A percentile compares a stretch with the other conserved stretches of the same genome.
These are phyloP conservation scores for Crotalus helleri DNA, from an alignment of 2,113 vertebrate genomes.

Conservation along the genomic window DNA sequence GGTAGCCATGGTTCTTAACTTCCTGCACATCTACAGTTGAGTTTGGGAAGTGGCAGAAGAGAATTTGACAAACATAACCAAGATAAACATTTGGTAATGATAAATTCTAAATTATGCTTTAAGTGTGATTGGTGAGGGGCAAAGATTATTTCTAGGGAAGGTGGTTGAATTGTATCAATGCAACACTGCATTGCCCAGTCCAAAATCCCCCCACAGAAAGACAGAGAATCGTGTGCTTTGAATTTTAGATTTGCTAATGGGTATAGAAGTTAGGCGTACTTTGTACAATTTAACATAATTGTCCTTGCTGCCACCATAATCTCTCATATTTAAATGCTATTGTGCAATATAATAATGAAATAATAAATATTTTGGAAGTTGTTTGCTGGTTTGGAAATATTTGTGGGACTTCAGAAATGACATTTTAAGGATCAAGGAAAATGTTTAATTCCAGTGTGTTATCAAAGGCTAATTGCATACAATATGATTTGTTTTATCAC, in stretches of 20 bases:
- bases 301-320: background rate
- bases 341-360: constrained; percentile 32
- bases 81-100: background rate
- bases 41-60: background rate
- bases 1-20: background rate
- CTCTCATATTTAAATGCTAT: background rate
- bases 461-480: constrained; percentile 2
- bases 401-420: background rate
- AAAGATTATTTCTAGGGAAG: background rate
- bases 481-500: background rate
- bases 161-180: background rate
- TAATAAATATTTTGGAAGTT: constrained; percentile 16
- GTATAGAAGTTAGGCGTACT: background rate
- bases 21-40: background rate
- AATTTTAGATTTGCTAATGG: background rate
- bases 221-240: background rate
- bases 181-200: background rate
- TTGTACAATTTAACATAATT: background rate
- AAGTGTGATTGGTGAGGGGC: background rate
- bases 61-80: background rate
- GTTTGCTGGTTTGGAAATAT: constrained; percentile 14
- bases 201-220: background rate
- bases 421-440: background rate
- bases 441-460: background rate
- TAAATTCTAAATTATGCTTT: background rate